These are phyloP conservation scores for Philopotamus ludificatus DNA, from an alignment of 1,140 invertebrate species.

Conservation along the genomic window DNA sequence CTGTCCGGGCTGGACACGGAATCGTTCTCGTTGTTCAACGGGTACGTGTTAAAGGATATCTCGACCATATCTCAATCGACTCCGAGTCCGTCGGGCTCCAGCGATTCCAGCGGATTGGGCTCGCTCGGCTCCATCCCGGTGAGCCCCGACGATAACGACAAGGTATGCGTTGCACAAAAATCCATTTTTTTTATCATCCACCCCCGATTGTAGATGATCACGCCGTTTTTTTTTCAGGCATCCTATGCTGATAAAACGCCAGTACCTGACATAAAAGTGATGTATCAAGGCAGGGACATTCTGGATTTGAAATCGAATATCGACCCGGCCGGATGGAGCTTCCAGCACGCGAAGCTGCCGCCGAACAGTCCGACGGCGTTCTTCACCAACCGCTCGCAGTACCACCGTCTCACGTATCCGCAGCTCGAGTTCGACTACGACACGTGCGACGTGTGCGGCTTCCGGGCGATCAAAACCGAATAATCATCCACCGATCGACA, in stretches of 20 bases:
- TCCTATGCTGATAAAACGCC: constrained; percentile 12
- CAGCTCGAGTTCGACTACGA: constrained; percentile 54
- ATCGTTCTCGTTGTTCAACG: constrained; percentile 53
- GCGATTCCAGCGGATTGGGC: constrained; percentile 56
- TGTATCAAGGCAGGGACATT: constrained; percentile 50
- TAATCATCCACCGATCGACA: constrained; percentile 26
- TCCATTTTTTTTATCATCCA: no score
- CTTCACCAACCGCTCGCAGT: constrained; percentile 56
- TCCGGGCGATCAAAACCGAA: constrained; percentile 46
- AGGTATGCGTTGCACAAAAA: no score
- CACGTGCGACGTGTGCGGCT: constrained; percentile 51
- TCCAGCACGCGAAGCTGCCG: constrained; percentile 51
- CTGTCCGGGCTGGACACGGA: constrained; percentile 53
- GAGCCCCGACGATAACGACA: constrained; percentile 56
- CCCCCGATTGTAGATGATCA: no score
- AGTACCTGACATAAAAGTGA: constrained; percentile 27
- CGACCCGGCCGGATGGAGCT: constrained; percentile 50
- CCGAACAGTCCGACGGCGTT: constrained; percentile 53
- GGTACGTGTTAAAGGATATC: constrained; percentile 55
- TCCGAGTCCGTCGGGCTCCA: constrained; percentile 54
- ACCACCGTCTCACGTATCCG: constrained; percentile 52
- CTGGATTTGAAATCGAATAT: constrained; percentile 53
- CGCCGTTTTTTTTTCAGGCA: constrained; percentile 27
- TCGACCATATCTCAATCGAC: constrained; percentile 52
- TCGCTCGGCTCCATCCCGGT: constrained; percentile 54